Evolutionary conservation across 2,888 invertebrate genomes (phyloP).

Genomic region (Marronus borbonicus): DNA sequence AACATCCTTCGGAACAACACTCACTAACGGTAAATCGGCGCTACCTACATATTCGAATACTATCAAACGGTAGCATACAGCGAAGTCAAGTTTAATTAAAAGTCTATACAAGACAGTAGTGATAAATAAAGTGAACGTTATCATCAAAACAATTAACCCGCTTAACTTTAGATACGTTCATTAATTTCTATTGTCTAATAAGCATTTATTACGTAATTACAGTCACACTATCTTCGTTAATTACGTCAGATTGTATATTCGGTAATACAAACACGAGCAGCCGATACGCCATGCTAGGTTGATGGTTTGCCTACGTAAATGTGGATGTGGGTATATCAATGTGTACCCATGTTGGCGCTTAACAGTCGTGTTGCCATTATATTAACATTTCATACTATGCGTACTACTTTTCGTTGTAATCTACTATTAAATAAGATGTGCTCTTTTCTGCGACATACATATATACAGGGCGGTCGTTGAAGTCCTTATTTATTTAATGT

Average conservation of each 20-base stretch:
- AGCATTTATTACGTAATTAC: conserved; percentile 24
- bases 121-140: conserved; percentile 14
- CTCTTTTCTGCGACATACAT: too few species aligned
- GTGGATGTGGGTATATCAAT: neutral
- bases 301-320: conserved; percentile 11
- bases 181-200: conserved; percentile 23
- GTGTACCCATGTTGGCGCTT: neutral
- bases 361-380: neutral
- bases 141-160: conserved; percentile 29
- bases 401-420: neutral
- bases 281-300: neutral
- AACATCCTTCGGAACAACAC: neutral
- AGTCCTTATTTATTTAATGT: too few species aligned
- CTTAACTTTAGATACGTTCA: conserved; percentile 13
- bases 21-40: neutral
- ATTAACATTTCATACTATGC: neutral
- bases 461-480: too few species aligned
- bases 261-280: conserved; percentile 12
- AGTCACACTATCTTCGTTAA: conserved; percentile 14
- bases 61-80: neutral
- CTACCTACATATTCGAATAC: neutral
- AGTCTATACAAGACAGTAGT: neutral
- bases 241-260: conserved; percentile 17
- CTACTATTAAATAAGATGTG: too few species aligned
- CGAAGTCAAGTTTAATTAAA: conserved; percentile 18